Evolutionary conservation across 2,113 vertebrate species (phyloP).

Genomic region (Abramis brama): DNA sequence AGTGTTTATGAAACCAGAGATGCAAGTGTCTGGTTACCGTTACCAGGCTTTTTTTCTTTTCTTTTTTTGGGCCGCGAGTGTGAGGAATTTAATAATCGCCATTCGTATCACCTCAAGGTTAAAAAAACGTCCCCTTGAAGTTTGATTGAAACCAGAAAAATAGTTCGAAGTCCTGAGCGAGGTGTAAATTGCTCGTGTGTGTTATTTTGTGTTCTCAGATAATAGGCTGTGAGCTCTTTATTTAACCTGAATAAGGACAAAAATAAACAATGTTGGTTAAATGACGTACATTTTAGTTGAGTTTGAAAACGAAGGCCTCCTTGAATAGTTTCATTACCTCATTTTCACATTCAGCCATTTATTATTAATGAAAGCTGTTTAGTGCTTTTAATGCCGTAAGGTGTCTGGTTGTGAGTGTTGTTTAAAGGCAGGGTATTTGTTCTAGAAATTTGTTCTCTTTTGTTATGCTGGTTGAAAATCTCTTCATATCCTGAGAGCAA

Average conservation of each 20-base stretch:
- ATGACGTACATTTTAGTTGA: not conserved
- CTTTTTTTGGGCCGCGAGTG: slow-evolving; percentile 54
- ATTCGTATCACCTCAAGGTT: slow-evolving; percentile 51
- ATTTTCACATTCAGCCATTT: not conserved
- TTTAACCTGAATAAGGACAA: not conserved
- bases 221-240: not conserved
- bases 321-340: not conserved
- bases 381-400: not conserved
- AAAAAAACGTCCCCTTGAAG: slow-evolving; percentile 60
- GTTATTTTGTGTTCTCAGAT: not conserved
- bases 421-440: not conserved
- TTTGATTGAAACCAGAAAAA: slow-evolving; percentile 61
- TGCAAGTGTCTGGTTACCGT: slow-evolving; percentile 60
- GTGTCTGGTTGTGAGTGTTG: not conserved
- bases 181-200: slow-evolving; percentile 1
- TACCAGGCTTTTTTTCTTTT: slow-evolving; percentile 21
- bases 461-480: no score
- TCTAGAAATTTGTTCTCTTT: no score
- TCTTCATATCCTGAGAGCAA: no score
- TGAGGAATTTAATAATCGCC: slow-evolving; percentile 64
- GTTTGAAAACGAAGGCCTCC: not conserved
- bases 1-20: slow-evolving; percentile 54
- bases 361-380: slow-evolving; percentile 8
- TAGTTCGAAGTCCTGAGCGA: slow-evolving; percentile 21
- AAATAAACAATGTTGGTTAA: not conserved